Conservation (phyloP, 2,113 vertebrate genomes). For the Prietella phreatophila region DNA sequence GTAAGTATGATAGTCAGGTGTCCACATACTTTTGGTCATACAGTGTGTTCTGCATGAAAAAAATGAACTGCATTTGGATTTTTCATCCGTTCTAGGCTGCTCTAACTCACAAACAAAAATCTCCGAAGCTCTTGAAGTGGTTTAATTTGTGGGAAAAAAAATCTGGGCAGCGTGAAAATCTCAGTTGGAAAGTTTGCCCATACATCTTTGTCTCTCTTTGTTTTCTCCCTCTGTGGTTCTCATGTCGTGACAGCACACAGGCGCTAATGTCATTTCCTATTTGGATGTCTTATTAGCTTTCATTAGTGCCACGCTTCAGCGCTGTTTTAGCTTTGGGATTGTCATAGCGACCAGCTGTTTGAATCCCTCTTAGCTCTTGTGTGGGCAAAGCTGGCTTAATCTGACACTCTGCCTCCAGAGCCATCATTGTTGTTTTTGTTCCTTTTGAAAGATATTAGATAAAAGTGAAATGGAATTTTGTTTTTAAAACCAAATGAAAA, state of each 20-base stretch:
- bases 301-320: conserved; percentile 43
- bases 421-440: conserved; percentile 27
- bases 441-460: conserved; percentile 16
- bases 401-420: not conserved
- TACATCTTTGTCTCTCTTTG: conserved; percentile 9
- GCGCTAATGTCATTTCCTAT: conserved; percentile 38
- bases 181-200: conserved; percentile 7
- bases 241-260: conserved; percentile 27
- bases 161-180: not conserved
- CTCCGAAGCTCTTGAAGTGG: conserved; percentile 7
- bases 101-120: conserved; percentile 5
- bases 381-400: conserved; percentile 27
- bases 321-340: conserved; percentile 42
- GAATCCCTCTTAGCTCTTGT: conserved; percentile 28
- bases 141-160: conserved; percentile 25
- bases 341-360: conserved; percentile 37
- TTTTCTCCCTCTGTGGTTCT: not conserved
- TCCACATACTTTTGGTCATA: conserved; percentile 4
- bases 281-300: conserved; percentile 52
- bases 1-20: not conserved
- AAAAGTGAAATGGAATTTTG: not conserved
- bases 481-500: conserved; percentile 8
- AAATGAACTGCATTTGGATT: not conserved
- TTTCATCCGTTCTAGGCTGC: not conserved
- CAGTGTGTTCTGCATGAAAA: not conserved